A percentile compares a stretch with the other conserved stretches of the same genome.
These are phyloP conservation scores for Chlamydotis undulata DNA, from an alignment of 2,113 vertebrate genomes.

Conservation along the genomic window DNA sequence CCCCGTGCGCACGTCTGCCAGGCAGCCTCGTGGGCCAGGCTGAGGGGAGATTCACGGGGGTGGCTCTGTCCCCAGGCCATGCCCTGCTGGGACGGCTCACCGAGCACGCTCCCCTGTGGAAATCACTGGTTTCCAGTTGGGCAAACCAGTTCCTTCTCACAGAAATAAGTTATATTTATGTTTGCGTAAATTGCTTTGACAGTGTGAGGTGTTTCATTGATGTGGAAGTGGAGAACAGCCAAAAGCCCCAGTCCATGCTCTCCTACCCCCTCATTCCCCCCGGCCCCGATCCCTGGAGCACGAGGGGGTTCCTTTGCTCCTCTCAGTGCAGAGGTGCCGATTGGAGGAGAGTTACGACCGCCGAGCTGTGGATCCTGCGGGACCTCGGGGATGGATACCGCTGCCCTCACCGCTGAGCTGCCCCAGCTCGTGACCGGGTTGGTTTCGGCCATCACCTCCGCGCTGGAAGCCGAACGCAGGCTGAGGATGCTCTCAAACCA, in stretches of 20 bases:
- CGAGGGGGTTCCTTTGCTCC: background rate
- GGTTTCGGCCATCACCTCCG: accelerated
- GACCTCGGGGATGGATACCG: background rate
- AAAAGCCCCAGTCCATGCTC: background rate
- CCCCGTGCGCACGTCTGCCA: accelerated
- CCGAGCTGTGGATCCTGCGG: background rate
- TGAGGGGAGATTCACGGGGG: accelerated
- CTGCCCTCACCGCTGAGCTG: accelerated
- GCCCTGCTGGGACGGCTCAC: background rate
- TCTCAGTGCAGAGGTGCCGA: accelerated
- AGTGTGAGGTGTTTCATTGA: background rate
- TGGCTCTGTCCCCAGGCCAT: background rate
- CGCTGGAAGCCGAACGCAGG: background rate
- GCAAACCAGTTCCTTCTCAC: background rate
- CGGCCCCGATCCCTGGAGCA: accelerated
- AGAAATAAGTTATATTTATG: background rate
- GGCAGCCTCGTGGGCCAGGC: background rate
- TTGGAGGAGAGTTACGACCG: background rate
- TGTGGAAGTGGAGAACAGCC: background rate
- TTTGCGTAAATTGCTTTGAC: background rate
- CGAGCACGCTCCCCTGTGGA: background rate
- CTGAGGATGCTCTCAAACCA: background rate
- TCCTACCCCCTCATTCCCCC: background rate
- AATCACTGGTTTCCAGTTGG: background rate
- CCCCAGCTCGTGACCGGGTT: accelerated